A percentile compares a stretch with the other conserved stretches of the same genome.
Evolutionary conservation across 2,113 vertebrate species (phyloP).

Genomic region (Isichthys henryi): DNA sequence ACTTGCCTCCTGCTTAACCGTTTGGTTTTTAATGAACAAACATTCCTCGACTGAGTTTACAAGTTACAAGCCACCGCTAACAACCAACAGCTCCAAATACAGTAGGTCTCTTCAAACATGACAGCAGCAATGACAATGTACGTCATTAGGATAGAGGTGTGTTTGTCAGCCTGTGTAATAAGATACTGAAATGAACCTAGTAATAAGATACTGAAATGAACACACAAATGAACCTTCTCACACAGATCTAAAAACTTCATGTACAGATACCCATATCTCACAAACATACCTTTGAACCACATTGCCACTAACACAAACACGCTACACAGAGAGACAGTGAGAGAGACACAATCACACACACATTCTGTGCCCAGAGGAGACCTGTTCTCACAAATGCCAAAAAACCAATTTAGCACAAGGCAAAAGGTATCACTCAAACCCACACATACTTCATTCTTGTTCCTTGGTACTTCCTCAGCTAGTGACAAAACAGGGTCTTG

Average conservation of each 20-base stretch:
- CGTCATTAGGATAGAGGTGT: not conserved
- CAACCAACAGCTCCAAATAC: not conserved
- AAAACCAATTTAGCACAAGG: not conserved
- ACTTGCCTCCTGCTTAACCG: not conserved
- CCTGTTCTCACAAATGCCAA: not conserved
- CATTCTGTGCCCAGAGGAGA: not conserved
- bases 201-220: not conserved
- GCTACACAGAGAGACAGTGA: not conserved
- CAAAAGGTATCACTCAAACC: not conserved
- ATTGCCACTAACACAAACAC: not conserved
- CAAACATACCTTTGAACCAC: not conserved
- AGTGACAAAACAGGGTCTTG: not conserved
- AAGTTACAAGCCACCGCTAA: not conserved
- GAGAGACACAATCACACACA: not conserved
- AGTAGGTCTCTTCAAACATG: not conserved
- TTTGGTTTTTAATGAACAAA: not conserved
- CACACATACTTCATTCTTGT: not conserved
- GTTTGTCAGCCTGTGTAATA: not conserved
- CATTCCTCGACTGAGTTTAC: not conserved
- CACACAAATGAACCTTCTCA: not conserved
- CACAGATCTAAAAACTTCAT: not conserved
- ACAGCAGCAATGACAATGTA: not conserved
- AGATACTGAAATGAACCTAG: too few relatives aligned
- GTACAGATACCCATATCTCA: not conserved
- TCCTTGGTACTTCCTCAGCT: not conserved